These are phyloP conservation scores for Forficula auricularia DNA, from an alignment of 1,140 invertebrate genomes.

Conservation along the genomic window DNA sequence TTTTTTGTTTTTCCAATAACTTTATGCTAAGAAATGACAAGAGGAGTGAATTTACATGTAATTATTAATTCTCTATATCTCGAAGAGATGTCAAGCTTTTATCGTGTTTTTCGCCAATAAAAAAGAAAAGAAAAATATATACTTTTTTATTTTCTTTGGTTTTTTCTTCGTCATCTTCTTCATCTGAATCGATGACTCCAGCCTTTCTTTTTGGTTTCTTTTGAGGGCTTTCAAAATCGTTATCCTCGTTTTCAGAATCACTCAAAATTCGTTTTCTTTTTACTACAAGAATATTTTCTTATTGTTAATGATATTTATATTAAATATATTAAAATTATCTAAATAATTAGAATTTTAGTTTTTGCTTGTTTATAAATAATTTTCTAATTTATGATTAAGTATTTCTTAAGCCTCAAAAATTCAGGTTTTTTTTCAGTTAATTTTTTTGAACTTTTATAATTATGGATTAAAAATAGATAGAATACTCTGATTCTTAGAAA, in stretches of 20 bases:
- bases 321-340: neutral
- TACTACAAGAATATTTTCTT: conserved; percentile 4
- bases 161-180: conserved; percentile 11
- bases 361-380: neutral
- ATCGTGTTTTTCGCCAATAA: too few species aligned
- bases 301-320: neutral
- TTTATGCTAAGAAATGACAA: too few species aligned
- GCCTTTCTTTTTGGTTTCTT: conserved; percentile 16
- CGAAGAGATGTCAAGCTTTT: too few species aligned
- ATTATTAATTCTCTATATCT: too few species aligned
- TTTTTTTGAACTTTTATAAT: too few species aligned
- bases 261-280: conserved; percentile 10
- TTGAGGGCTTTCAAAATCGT: conserved; percentile 9
- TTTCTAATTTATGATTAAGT: neutral
- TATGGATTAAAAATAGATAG: too few species aligned
- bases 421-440: too few species aligned
- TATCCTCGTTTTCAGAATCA: conserved; percentile 19
- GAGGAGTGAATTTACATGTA: too few species aligned
- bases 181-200: conserved; percentile 13
- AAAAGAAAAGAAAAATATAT: conserved; percentile 17
- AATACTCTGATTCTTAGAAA: too few species aligned
- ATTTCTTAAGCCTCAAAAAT: neutral
- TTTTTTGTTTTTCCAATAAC: too few species aligned
- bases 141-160: conserved; percentile 21
- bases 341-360: neutral